Evolutionary conservation across 2,797 vertebrate genomes (phyloP).

Genomic region (Notolepis coatsorum): DNA sequence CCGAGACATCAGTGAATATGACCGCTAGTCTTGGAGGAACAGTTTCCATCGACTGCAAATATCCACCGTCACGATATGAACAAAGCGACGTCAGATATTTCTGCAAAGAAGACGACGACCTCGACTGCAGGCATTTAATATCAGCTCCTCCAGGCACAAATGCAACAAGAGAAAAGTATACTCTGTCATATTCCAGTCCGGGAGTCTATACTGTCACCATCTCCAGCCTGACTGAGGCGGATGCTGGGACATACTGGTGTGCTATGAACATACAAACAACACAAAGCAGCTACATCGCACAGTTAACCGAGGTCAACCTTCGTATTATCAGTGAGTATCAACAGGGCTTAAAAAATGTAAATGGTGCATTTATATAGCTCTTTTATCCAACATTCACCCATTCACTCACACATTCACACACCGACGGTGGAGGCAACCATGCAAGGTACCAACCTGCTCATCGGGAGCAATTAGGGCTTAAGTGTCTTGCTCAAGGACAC

Average conservation of each 20-base stretch:
- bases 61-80: not conserved
- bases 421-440: no score
- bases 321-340: conserved; percentile 40
- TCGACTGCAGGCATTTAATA: not conserved
- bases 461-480: no score
- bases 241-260: conserved; percentile 40
- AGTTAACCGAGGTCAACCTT: conserved; percentile 25
- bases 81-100: not conserved
- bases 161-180: not conserved
- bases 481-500: no score
- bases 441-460: no score
- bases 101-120: conserved; percentile 6
- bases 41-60: conserved; percentile 35
- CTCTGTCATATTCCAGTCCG: not conserved
- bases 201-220: conserved; percentile 32
- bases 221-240: not conserved
- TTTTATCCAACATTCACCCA: no score
- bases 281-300: accelerated
- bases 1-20: not conserved
- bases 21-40: not conserved
- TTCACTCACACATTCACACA: no score
- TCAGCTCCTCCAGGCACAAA: accelerated
- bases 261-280: accelerated
- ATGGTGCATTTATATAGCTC: no score
- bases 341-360: not conserved